These are phyloP conservation scores for Esox lucius DNA, from an alignment of 2,797 vertebrate genomes.

Conservation along the genomic window DNA sequence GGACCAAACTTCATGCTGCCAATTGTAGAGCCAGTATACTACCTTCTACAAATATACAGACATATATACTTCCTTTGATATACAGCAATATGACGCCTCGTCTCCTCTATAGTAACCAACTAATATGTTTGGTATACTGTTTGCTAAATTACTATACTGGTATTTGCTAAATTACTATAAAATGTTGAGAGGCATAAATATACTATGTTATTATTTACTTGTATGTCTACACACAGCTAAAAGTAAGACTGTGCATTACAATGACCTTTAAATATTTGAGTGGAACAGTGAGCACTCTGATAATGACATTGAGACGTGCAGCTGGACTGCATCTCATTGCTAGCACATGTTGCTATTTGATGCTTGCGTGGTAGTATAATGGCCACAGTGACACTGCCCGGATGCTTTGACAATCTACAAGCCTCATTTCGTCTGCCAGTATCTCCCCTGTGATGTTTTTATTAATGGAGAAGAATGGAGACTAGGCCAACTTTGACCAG, in stretches of 20 bases:
- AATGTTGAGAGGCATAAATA: no score
- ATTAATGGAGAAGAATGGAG: background rate
- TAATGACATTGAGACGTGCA: background rate
- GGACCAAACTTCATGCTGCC: no score
- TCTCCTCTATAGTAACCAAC: no score
- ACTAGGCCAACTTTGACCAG: background rate
- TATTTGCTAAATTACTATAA: no score
- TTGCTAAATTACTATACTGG: no score
- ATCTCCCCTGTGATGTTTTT: background rate
- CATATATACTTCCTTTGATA: no score
- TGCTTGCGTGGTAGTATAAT: background rate
- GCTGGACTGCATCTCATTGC: background rate
- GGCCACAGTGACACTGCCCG: background rate
- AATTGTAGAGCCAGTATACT: no score
- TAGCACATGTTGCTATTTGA: background rate
- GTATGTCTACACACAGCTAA: background rate
- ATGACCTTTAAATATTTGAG: background rate
- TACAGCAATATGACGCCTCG: no score
- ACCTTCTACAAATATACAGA: no score
- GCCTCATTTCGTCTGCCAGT: background rate
- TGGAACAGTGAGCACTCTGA: background rate
- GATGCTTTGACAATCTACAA: background rate
- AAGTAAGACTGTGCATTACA: background rate
- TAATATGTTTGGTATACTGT: no score
- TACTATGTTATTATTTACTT: no score